phyloP scores from a whole-genome alignment of 1,140 invertebrate species.

The Leptestheria dahalacensis region DNA sequence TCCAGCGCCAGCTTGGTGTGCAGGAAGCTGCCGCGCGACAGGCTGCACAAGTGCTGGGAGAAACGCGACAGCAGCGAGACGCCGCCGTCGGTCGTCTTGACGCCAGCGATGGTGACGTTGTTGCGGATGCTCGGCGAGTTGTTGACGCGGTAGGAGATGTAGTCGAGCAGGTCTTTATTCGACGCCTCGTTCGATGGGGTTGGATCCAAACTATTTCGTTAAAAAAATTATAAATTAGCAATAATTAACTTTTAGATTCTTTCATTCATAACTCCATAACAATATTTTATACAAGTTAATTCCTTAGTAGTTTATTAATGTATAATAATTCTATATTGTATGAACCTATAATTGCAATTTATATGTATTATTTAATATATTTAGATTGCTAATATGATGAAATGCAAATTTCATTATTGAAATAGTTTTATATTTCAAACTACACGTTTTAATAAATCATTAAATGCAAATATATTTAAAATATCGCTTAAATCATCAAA shows the following conservation, averaged over 20 bases:
- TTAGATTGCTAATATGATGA: too few relatives aligned
- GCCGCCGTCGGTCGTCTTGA: slow-evolving; percentile 35
- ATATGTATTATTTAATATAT: too few relatives aligned
- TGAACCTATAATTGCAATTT: too few relatives aligned
- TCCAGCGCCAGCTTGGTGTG: slow-evolving; percentile 86
- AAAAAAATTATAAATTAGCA: neutral
- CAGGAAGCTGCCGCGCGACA: slow-evolving; percentile 77
- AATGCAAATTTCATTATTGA: too few relatives aligned
- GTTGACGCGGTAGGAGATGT: slow-evolving; percentile 63
- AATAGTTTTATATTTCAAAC: too few relatives aligned
- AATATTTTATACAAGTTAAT: too few relatives aligned
- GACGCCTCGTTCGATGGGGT: slow-evolving; percentile 45
- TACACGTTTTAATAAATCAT: too few relatives aligned
- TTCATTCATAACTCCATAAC: neutral
- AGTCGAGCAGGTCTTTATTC: slow-evolving; percentile 66
- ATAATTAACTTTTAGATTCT: neutral
- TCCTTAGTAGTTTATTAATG: too few relatives aligned
- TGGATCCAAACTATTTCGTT: slow-evolving; percentile 26
- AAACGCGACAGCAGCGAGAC: slow-evolving; percentile 45
- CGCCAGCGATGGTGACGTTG: slow-evolving; percentile 54
- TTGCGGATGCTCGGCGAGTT: slow-evolving; percentile 62
- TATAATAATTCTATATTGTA: too few relatives aligned
- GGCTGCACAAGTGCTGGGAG: slow-evolving; percentile 60
- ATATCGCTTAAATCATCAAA: too few relatives aligned
- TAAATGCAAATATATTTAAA: too few relatives aligned